Base-by-base conservation (phyloP, 2,113 vertebrate species). In the Reinhardtius hippoglossoides region DNA sequence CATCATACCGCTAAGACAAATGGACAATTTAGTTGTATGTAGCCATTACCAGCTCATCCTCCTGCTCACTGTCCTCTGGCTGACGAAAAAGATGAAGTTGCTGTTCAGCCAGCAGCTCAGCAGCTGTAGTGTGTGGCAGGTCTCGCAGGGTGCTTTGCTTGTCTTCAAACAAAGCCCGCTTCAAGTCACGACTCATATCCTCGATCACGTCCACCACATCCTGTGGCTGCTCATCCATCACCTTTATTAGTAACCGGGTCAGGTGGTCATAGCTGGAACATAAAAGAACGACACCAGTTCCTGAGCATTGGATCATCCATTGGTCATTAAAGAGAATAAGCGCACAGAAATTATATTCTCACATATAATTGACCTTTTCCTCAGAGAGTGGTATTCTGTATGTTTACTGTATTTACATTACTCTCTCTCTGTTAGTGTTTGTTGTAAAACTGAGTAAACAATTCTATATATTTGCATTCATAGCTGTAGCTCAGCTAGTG, bases 231-330 rank as follows among this genome's bases (percentile, higher is more conserved):
- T 98, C 96, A 59, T 98, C 94, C 94, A 98, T 93, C 77, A 99
- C 90, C 87, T 94, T 97, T 42, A 90, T 91, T 73, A 99, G 90
- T 65, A 97, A 4, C 18, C 83, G 85, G 46, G 94, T 94, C 67
- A 99, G 92, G 88, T 99, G 97, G 78, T 99, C 97, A 14, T 99
- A 98, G 50, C 98, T 98, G 93, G 5, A 42, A 23, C 37, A 24
- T 12, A 62, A n/a, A 42, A 63, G 35, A 35, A 5, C 9, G 2
- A 18, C 46, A 18, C 46, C 15, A 50, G 6, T 46, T 16, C 44
- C 12, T 14, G 44, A 59, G 57, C 26, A 18, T 24, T 21, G 21
- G 54, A 23, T 20, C 21, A 23, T 58, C 4, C 13, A 27, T 15
- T 57, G 48, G 48, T 58, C 18, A 58, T 24, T 27, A 16, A 4